Evolutionary conservation across 2,888 invertebrate genomes (phyloP).

Genomic region (Byasa hedistus): DNA sequence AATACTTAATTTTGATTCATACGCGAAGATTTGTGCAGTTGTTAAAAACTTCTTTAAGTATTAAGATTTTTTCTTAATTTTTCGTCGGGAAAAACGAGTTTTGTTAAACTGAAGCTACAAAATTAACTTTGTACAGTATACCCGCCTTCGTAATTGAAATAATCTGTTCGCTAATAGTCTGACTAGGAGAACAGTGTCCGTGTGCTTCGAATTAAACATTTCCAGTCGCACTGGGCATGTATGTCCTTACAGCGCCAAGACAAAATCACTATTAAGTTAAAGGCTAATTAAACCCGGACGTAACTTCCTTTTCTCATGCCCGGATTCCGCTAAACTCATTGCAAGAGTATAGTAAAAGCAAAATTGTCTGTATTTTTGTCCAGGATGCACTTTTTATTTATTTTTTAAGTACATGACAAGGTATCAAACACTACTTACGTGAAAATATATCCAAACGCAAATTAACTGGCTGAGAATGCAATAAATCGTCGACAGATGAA

Average conservation of each 20-base stretch:
- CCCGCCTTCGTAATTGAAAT: slow-evolving; percentile 7
- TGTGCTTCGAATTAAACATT: slow-evolving; percentile 19
- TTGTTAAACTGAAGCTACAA: neutral
- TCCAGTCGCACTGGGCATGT: slow-evolving; percentile 7
- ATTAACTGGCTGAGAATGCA: too few relatives aligned
- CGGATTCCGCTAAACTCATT: neutral
- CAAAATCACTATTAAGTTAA: slow-evolving; percentile 69
- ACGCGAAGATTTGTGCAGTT: too few relatives aligned
- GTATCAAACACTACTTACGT: too few relatives aligned
- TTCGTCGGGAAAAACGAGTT: neutral
- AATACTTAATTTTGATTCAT: too few relatives aligned
- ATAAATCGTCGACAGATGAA: too few relatives aligned
- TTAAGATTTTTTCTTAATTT: too few relatives aligned
- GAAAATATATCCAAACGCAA: too few relatives aligned
- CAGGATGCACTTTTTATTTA: too few relatives aligned
- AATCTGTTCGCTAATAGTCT: slow-evolving; percentile 18
- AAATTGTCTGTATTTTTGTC: too few relatives aligned
- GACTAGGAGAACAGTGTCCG: slow-evolving; percentile 1
- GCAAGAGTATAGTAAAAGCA: neutral
- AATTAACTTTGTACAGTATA: neutral
- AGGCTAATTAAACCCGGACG: slow-evolving; percentile 68
- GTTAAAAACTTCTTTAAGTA: too few relatives aligned
- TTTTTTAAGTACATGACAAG: too few relatives aligned
- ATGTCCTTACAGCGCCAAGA: slow-evolving; percentile 36
- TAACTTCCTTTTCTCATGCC: slow-evolving; percentile 45